A percentile compares a stretch with the other conserved stretches of the same genome.
phyloP scores from a whole-genome alignment of 2,113 vertebrate species.

The Eudyptes chrysolophus region DNA sequence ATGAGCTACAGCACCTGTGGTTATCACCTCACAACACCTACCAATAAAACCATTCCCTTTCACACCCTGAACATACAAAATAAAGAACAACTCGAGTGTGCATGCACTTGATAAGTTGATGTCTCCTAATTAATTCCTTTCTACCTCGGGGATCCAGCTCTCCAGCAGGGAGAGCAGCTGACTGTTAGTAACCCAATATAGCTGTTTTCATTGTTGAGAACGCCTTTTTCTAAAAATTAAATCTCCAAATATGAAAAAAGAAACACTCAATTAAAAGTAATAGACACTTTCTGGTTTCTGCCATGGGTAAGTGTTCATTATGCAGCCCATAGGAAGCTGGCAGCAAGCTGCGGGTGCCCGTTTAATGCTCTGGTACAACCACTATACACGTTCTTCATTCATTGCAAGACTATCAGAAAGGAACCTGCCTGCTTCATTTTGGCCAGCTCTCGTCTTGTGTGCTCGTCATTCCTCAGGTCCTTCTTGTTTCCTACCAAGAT shows the following conservation, averaged over 20 bases:
- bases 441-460: conserved; percentile 94
- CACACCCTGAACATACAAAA: not conserved
- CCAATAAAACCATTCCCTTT: not conserved
- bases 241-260: not conserved
- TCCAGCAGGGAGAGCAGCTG: not conserved
- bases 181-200: not conserved
- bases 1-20: not conserved
- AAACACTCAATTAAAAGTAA: not conserved
- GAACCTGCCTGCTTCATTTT: conserved; percentile 97
- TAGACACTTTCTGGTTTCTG: not conserved
- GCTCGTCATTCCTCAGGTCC: conserved; percentile 96
- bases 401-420: not conserved
- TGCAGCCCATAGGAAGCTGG: not conserved
- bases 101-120: not conserved
- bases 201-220: not conserved
- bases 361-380: not conserved
- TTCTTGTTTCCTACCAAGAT: conserved; percentile 99
- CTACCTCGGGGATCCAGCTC: not conserved
- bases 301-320: fast-evolving
- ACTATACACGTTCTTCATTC: not conserved
- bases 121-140: not conserved
- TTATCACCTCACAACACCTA: not conserved
- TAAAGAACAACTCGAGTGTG: not conserved
- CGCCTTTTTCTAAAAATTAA: not conserved
- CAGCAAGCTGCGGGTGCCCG: not conserved